A percentile compares a stretch with the other conserved stretches of the same genome.
Evolutionary conservation across 2,888 invertebrate species (phyloP).

Genomic region (Phaedon cochleariae): DNA sequence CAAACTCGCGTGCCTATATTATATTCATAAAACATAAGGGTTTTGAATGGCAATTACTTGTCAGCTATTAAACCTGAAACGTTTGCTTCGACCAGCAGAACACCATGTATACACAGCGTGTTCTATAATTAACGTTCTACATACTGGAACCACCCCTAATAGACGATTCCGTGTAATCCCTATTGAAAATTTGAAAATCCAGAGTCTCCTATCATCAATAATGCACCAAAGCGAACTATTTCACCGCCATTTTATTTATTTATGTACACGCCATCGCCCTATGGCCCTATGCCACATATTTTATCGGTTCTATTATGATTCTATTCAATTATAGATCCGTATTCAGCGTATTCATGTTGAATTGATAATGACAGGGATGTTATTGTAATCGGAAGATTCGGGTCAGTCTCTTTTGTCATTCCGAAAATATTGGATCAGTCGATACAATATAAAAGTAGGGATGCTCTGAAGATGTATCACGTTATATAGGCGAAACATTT

Average conservation of each 20-base stretch:
- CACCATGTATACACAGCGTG: neutral
- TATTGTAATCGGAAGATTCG: slow-evolving; percentile 12
- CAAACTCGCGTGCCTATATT: too few relatives aligned
- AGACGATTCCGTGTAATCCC: slow-evolving; percentile 26
- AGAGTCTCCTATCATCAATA: slow-evolving; percentile 42
- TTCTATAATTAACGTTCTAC: slow-evolving; percentile 13
- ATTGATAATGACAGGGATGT: slow-evolving; percentile 20
- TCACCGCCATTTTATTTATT: slow-evolving; percentile 49
- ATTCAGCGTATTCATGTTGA: slow-evolving; percentile 5
- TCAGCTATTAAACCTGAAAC: too few relatives aligned
- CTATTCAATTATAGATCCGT: slow-evolving; percentile 17
- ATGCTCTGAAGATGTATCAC: too few relatives aligned
- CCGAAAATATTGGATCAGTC: too few relatives aligned
- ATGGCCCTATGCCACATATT: slow-evolving; percentile 24
- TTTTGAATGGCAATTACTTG: too few relatives aligned
- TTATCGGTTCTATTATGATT: slow-evolving; percentile 24
- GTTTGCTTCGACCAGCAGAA: too few relatives aligned
- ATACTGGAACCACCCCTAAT: too few relatives aligned
- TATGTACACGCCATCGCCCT: slow-evolving; percentile 42
- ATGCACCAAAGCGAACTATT: slow-evolving; percentile 51
- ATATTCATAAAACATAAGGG: too few relatives aligned
- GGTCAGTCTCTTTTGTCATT: slow-evolving; percentile 22
- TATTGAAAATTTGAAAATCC: slow-evolving; percentile 24
- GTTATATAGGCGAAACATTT: too few relatives aligned
- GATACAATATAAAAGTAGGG: too few relatives aligned